Evolutionary conservation across 2,113 vertebrate species (phyloP).

Genomic region (Myotis brandtii): DNA sequence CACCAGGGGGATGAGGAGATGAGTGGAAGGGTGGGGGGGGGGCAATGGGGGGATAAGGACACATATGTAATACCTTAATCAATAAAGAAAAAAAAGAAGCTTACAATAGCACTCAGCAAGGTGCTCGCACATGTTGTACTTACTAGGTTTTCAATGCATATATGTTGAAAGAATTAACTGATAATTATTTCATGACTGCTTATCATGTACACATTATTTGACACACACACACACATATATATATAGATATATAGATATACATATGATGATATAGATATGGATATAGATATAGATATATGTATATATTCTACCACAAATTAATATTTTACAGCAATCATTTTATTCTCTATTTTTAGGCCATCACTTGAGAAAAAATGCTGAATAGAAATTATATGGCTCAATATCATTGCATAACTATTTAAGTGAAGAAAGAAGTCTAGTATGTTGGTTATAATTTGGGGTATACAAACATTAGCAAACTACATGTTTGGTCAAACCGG

Average conservation of each 20-base stretch:
- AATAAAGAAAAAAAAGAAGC: too few relatives aligned
- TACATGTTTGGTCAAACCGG: background rate
- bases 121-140: background rate
- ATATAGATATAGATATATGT: background rate
- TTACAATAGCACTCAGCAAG: background rate
- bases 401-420: background rate
- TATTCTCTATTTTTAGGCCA: background rate
- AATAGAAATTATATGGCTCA: background rate
- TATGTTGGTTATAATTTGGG: background rate
- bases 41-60: too few relatives aligned
- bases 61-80: too few relatives aligned
- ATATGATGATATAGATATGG: too few relatives aligned
- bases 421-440: background rate
- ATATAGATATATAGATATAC: background rate
- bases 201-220: background rate
- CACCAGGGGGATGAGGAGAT: too few relatives aligned
- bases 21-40: rapidly evolving
- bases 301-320: background rate
- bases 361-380: background rate
- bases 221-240: background rate
- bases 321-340: background rate
- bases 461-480: background rate
- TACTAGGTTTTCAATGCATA: background rate
- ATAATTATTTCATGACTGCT: background rate
- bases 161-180: background rate